Base-by-base conservation (phyloP, 2,888 invertebrate genomes). In the Amphiduros pacificus region DNA sequence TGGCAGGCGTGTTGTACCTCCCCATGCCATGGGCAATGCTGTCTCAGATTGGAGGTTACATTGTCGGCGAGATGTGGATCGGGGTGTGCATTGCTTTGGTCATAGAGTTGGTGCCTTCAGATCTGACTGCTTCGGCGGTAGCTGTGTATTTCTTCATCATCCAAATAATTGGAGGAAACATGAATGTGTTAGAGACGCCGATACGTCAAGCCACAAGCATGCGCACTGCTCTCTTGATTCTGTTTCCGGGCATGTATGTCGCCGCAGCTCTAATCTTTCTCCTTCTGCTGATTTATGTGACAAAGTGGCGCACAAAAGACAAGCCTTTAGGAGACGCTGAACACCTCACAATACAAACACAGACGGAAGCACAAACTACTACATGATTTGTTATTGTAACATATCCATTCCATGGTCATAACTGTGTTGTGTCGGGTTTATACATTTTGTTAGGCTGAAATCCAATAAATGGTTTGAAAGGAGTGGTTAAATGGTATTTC, bases 81-180 rank as follows among this genome's bases (percentile, higher is more conserved):
- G 67, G 73, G 6, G 72, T 76, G 0, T 71, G 71, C 24, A 62
- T 74, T 22, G 73, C 76, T 14, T 72, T 76, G 2, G 64, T 76
- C 9, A 70, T 76, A 17, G 76, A 76, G 60, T 65, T 75, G 6
- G 72, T 74, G n/a, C 73, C 75, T 4, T 49, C 65, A 17, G 63
- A 68, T 22, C 59, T 74, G 11, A 71, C 71, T 32, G 69, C 75
- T 0, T 71, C 73, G 1, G 66, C 73, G 26, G 69, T 76, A 24
- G 74, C 74, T 27, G 64, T 74, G 17, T 76, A 74, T 62, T 73
- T 76, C 55, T 76, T 76, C 65, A 70, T 76, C 28, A 76, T 76
- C 22, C 63, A 61, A 51, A 61, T 65, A 20, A 64, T 65, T n/a
- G 66, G 66, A 26, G 66, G 66, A 11, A 65, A 65, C 50, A 61